Evolutionary conservation across 1,140 invertebrate species (phyloP).

Genomic region (Formica selysi): DNA sequence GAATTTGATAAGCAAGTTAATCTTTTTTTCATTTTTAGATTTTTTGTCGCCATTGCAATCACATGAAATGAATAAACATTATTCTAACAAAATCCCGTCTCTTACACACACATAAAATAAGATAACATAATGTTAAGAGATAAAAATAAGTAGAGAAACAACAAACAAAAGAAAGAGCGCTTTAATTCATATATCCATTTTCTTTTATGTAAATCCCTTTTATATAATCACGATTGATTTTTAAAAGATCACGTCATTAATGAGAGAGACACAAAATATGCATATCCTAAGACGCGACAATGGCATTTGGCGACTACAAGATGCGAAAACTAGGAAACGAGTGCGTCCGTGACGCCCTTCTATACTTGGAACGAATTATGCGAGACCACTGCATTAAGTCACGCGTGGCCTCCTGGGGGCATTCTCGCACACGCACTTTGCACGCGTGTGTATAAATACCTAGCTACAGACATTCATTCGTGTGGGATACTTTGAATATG

Average conservation of each 20-base stretch:
- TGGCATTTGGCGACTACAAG: neutral
- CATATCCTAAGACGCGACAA: neutral
- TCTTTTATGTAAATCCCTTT: neutral
- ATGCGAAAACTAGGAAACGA: slow-evolving; percentile 56
- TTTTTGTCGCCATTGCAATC: neutral
- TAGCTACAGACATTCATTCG: slow-evolving; percentile 30
- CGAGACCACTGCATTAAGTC: slow-evolving; percentile 58
- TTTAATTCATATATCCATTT: neutral
- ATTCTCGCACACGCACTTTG: slow-evolving; percentile 32
- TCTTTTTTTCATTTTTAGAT: neutral
- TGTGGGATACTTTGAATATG: slow-evolving; percentile 57
- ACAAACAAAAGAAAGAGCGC: neutral
- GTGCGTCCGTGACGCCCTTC: slow-evolving; percentile 46
- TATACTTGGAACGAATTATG: slow-evolving; percentile 60
- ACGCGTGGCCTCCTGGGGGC: slow-evolving; percentile 56
- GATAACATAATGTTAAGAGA: neutral
- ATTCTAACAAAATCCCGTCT: neutral
- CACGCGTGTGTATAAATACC: slow-evolving; percentile 44
- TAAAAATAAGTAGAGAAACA: neutral
- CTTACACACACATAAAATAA: neutral
- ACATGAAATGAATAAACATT: neutral
- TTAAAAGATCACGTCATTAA: neutral
- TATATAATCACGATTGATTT: too few species aligned
- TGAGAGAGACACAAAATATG: neutral
- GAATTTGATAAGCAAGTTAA: neutral